Conservation (phyloP, 2,888 invertebrate species). For the Eupithecia subumbrata region DNA sequence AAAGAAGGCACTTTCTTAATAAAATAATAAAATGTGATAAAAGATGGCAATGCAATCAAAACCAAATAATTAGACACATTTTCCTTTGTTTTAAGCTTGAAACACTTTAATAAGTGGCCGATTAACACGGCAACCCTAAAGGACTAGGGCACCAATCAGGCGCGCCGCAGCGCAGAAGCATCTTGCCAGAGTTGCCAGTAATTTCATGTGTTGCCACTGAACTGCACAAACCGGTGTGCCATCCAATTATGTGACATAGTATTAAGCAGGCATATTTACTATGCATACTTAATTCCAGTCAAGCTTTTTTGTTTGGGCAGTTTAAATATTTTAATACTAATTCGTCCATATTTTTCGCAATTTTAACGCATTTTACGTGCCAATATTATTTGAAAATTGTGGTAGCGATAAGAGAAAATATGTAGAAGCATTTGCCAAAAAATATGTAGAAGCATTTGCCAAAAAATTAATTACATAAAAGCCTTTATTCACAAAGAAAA, state of each 20-base stretch:
- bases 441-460: not conserved
- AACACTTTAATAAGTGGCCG: slow-evolving; percentile 8
- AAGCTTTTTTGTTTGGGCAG: not conserved
- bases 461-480: no score
- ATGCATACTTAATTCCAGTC: slow-evolving; percentile 14
- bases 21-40: not conserved
- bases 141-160: slow-evolving; percentile 64
- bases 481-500: no score
- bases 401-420: not conserved
- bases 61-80: not conserved
- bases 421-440: not conserved
- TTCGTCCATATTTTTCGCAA: not conserved
- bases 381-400: not conserved
- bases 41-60: not conserved
- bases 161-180: slow-evolving; percentile 64
- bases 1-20: not conserved
- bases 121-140: slow-evolving; percentile 50
- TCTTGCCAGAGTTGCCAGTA: slow-evolving; percentile 59
- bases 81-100: not conserved
- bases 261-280: slow-evolving; percentile 57
- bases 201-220: slow-evolving; percentile 68
- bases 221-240: slow-evolving; percentile 65
- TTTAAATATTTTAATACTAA: not conserved
- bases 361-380: not conserved
- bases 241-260: slow-evolving; percentile 74